phyloP scores from a whole-genome alignment of 2,113 vertebrate genomes.

The Eptesicus fuscus region DNA sequence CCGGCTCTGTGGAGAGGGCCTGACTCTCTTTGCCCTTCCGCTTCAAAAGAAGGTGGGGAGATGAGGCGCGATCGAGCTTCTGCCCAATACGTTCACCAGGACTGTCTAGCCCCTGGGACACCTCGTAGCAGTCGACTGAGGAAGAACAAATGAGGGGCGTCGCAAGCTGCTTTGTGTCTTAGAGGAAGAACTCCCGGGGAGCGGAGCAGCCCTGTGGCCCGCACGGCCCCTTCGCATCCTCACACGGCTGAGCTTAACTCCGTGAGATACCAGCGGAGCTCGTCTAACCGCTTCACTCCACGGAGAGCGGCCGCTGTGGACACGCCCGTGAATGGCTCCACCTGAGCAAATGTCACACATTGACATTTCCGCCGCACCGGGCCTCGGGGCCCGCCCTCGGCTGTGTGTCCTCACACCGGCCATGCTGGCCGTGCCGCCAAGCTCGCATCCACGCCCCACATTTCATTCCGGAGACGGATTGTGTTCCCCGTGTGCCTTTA shows the following conservation, averaged over 20 bases:
- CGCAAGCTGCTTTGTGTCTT: not conserved
- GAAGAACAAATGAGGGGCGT: not conserved
- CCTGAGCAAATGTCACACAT: constrained; percentile 60
- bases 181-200: not conserved
- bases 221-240: not conserved
- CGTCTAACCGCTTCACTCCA: not conserved
- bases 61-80: constrained; percentile 26
- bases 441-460: not conserved
- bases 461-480: constrained; percentile 5
- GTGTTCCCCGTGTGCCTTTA: constrained; percentile 56
- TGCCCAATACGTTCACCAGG: not conserved
- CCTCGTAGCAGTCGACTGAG: not conserved
- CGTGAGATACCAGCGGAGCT: constrained; percentile 21
- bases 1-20: constrained; percentile 41
- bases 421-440: not conserved
- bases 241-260: constrained; percentile 3
- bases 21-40: constrained; percentile 36
- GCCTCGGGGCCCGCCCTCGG: not conserved
- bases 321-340: not conserved
- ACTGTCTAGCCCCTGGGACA: not conserved
- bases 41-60: constrained; percentile 43
- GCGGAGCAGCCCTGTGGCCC: not conserved
- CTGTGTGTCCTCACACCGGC: not conserved
- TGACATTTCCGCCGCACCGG: not conserved
- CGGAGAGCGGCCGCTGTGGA: not conserved